Base-by-base conservation (phyloP, 2,797 vertebrate genomes). In the Scolopax bukidnonensis region DNA sequence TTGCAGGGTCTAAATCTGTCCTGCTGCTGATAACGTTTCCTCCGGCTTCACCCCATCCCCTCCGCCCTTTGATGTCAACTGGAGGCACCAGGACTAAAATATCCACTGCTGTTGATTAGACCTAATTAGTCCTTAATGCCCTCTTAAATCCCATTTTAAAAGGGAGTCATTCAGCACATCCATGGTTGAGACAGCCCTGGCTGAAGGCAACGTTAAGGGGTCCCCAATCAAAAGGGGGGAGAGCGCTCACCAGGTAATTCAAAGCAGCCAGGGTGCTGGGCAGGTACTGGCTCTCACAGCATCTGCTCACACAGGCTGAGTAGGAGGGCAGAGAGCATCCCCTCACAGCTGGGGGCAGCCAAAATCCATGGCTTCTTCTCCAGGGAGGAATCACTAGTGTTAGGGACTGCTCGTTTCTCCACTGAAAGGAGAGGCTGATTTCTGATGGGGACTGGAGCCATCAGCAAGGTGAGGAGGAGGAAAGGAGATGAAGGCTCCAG, bases 51-150 rank as follows among this genome's bases (percentile, higher is more conserved):
- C 54, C 54, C 89, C 73, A 90, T 91, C 84, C 85, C 77, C 84
- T 90, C 67, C 19, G 4, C 54, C 76, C 94, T 97, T 95, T 97
- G 92, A 95, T 91, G 93, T 97, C 88, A 94, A 91, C 67, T 93
- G 84, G 73, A 95, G 89, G 90, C 88, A 90, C 56, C 70, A 90
- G 88, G 81, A 92, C 88, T 95, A 81, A 93, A 89, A 69, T 41
- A 86, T 73, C 38, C 40, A 81, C 88, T 97, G 92, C 87, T 95
- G 94, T 94, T 97, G 87, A 90, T 97, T 96, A 95, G 93, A 93
- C 89, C 93, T 97, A 96, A 98, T 97, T 97, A 97, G 94, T 92
- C 67, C 78, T 78, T 94, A 94, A 96, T 96, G 84, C 89, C 61
- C 45, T 69, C 92, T 95, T 94, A 96, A 97, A 96, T 91, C 94